phyloP scores from a whole-genome alignment of 1,140 invertebrate genomes.

The Heliconius hewitsoni region DNA sequence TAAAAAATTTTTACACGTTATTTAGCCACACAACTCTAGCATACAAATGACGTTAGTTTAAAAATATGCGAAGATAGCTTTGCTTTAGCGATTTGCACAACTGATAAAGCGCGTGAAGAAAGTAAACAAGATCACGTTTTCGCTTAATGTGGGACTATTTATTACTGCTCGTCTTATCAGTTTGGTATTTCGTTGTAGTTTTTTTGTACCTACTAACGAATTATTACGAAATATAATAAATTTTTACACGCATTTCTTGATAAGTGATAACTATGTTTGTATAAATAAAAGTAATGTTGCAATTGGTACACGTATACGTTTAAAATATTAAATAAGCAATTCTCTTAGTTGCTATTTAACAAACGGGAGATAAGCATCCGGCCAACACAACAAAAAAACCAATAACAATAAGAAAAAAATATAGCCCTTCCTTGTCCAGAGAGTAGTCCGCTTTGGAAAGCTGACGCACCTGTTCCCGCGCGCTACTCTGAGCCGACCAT shows the following conservation, averaged over 20 bases:
- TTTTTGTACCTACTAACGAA: not conserved
- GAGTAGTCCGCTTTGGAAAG: no score
- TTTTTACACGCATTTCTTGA: not conserved
- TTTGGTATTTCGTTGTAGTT: not conserved
- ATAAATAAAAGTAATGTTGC: not conserved
- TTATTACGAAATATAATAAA: not conserved
- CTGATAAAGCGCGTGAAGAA: constrained; percentile 4
- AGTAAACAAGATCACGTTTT: constrained; percentile 8
- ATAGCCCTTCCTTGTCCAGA: no score
- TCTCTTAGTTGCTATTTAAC: no score
- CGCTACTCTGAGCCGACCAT: no score
- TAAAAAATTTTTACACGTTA: not conserved
- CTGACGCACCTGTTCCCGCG: no score
- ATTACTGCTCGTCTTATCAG: constrained; percentile 10
- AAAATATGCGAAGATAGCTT: constrained; percentile 5
- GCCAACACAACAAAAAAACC: no score
- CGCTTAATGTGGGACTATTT: constrained; percentile 5
- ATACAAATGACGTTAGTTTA: not conserved
- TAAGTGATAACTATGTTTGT: not conserved
- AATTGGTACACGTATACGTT: no score
- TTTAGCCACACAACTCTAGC: not conserved
- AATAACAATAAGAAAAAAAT: no score
- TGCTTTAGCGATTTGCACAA: constrained; percentile 10
- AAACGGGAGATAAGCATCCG: no score
- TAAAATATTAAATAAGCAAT: no score